Conservation (phyloP, 2,888 invertebrate species). For the Drosophila nr. perissopoda region DNA sequence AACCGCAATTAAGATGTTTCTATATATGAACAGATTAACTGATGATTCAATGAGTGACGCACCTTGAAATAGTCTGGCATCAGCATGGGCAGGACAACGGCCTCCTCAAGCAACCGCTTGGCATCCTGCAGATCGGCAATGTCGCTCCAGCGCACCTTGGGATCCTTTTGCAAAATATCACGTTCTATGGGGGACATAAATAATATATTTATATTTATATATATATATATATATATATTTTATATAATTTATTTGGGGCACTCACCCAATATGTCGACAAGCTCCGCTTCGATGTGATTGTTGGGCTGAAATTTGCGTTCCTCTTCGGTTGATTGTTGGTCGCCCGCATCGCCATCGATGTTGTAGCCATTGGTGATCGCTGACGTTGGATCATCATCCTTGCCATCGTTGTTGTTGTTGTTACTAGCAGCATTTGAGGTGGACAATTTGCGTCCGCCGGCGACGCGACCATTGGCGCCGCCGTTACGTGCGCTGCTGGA, state of each 20-base stretch:
- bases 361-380: conserved; percentile 82
- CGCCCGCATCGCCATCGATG: conserved; percentile 85
- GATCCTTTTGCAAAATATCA: conserved; percentile 98
- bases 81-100: conserved; percentile 98
- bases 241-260: neutral
- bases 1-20: neutral
- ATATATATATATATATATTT: neutral
- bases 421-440: conserved; percentile 45
- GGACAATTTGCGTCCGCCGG: conserved; percentile 62
- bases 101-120: conserved; percentile 96
- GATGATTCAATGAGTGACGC: conserved; percentile 64
- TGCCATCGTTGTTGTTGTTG: conserved; percentile 63
- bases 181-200: conserved; percentile 87
- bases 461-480: conserved; percentile 55
- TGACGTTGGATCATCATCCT: conserved; percentile 88
- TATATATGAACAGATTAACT: conserved; percentile 1
- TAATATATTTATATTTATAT: neutral
- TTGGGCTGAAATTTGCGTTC: conserved; percentile 94
- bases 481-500: conserved; percentile 50
- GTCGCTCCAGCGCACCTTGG: conserved; percentile 97
- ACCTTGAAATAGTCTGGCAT: conserved; percentile 99
- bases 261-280: conserved; percentile 94
- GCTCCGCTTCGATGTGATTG: conserved; percentile 92
- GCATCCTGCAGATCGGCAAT: conserved; percentile 96
- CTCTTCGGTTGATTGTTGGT: conserved; percentile 88